Percentiles rank a stretch among this genome's conserved stretches.
These are phyloP conservation scores for Rhyacichthys aspro DNA, from an alignment of 2,797 vertebrate species.

Conservation along the genomic window DNA sequence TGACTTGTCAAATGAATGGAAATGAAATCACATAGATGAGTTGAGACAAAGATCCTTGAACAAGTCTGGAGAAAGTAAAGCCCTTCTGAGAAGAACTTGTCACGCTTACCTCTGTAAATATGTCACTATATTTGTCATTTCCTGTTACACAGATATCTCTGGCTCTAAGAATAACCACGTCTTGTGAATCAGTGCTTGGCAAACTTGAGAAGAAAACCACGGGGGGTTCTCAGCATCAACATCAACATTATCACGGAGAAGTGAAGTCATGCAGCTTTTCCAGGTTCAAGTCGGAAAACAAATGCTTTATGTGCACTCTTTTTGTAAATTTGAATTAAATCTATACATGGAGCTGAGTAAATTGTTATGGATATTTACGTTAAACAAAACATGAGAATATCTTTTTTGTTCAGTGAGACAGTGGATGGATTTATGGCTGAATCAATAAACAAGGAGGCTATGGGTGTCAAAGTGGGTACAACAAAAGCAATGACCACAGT, in stretches of 20 bases:
- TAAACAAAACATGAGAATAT: too few species aligned
- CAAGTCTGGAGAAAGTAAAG: conserved; percentile 9
- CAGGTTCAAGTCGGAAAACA: conserved; percentile 1
- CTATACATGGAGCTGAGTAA: background rate
- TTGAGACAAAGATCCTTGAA: background rate
- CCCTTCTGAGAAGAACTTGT: background rate
- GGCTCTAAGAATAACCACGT: conserved; percentile 2
- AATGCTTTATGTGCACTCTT: background rate
- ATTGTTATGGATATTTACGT: too few species aligned
- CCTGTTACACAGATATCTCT: conserved; percentile 13
- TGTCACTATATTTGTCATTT: background rate
- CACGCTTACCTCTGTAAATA: background rate
- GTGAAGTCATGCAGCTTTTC: background rate
- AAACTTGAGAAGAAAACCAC: conserved; percentile 12
- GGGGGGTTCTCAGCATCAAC: conserved; percentile 5
- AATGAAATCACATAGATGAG: background rate
- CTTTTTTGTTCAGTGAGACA: background rate
- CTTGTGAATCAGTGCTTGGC: conserved; percentile 1
- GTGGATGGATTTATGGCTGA: conserved; percentile 5
- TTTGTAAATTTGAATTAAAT: background rate
- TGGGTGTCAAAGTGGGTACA: background rate
- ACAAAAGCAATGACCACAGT: background rate
- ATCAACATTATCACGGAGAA: conserved; percentile 3
- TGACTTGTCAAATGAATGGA: conserved; percentile 25
- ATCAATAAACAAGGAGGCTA: conserved; percentile 10